Evolutionary conservation across 2,113 vertebrate species (phyloP), one percentile per base, ranked within the genome.

Genomic region (Tachysurus fulvidraco): DNA sequence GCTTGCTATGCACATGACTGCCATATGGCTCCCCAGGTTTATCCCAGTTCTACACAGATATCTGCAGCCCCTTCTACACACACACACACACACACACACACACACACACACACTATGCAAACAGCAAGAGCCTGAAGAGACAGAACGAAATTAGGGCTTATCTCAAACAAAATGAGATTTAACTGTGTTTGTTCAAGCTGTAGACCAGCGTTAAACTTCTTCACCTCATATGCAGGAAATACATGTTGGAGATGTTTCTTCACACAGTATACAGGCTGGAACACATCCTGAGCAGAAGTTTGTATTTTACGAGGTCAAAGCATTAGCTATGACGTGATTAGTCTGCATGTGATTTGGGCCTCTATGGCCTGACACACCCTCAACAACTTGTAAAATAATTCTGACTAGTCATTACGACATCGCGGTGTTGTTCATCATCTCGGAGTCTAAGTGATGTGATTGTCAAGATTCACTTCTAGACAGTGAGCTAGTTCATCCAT

Each of bases 91-190:
- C 74, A 78, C 74, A 78, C 74, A 78, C 10, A 74, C 71, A 74
- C 71, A 74, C 74, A 54, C 74, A 77, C 46, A 77, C 50, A 52
- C 73, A 36, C 83, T 84, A 23, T 25, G 21, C 67, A 73, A 74
- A 73, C 36, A 74, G 14, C 21, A 19, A 7, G 23, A 19, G 55
- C 54, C 55, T 19, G 28, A 83, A 14, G 64, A 69, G 28, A 23
- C n/a, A 83, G 28, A 83, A 65, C 52, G 64, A 83, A 69, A 83
- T 69, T 36, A 83, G n/a, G 19, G 28, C 21, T 30, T 44, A 44
- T 54, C 50, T 69, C n/a, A 23, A 69, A 54, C 81, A 65, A 44
- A 69, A 55, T 21, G 46, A 83, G 67, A 71, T 17, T 69, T 13
- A 57, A 25, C 50, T 55, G 21, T 19, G 50, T 14, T 71, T 21